These are phyloP conservation scores for Lamprotornis superbus DNA, from an alignment of 2,113 vertebrate genomes.

Conservation along the genomic window DNA sequence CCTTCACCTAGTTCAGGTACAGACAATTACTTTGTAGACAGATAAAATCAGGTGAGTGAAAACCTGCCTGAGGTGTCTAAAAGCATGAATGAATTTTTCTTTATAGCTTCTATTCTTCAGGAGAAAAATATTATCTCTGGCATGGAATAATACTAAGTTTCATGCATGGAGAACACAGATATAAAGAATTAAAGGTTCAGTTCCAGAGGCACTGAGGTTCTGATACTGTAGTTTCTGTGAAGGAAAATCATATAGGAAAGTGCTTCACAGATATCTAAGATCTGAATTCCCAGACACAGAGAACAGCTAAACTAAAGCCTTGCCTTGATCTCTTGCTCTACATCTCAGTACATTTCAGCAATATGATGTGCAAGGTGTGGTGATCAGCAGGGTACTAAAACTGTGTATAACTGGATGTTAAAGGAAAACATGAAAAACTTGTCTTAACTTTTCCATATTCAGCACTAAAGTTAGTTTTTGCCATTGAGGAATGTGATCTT, in stretches of 20 bases:
- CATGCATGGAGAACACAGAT: background rate
- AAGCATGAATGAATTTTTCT: background rate
- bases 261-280: background rate
- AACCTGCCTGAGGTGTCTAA: background rate
- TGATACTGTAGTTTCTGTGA: background rate
- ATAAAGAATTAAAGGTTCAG: constrained; percentile 1
- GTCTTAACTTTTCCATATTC: background rate
- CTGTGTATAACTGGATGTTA: background rate
- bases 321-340: background rate
- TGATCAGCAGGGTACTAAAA: background rate
- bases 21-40: background rate
- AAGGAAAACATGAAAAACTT: background rate
- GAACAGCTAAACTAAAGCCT: background rate
- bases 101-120: background rate
- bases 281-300: background rate
- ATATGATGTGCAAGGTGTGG: background rate
- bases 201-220: background rate
- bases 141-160: background rate
- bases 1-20: background rate
- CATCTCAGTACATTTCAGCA: background rate
- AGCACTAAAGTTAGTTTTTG: background rate
- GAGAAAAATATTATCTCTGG: background rate
- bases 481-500: background rate
- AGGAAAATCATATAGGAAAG: background rate
- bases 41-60: background rate